Evolutionary conservation across 2,797 vertebrate species (phyloP), one percentile per base, ranked within the genome.

Genomic region (Syngnathus rostellatus): DNA sequence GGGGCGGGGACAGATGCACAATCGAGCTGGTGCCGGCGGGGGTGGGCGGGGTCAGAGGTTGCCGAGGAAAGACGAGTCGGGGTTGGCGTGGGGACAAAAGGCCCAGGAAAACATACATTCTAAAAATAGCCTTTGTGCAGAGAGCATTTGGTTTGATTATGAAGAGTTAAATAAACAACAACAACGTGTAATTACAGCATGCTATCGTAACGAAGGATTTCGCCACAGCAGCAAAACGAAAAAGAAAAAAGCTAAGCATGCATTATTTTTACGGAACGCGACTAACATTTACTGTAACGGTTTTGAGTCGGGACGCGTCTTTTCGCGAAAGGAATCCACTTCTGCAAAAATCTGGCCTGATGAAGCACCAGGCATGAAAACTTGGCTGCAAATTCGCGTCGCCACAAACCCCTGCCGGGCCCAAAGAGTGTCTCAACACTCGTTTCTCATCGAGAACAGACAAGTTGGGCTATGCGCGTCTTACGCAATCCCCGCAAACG

Each of bases 21-120:
- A 86, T 67, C 31, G 72, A 72, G 68, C 65, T 67, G 69, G 85
- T 5, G 51, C 25, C 7, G 31, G 64, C 66, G 68, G 85, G 78
- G 85, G 81, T 83, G 86, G 79, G 66, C 75, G 53, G 61, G 80
- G 83, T 81, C 77, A 85, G 75, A 77, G 83, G 79, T 81, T 43
- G 74, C 5, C 2, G 69, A 60, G 5, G 45, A 38, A 68, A 48
- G 70, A 66, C 62, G 67, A 74, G 68, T 25, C 46, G 48, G 65
- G 21, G 21, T 45, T 62, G 25, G 25, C 25, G 25, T 17, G 25
- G 25, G 54, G 25, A 17, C 14, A 57, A 57, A 57, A 21, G 16
- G 23, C 6, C 25, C 8, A 3, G 55, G 16, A 58, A 37, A 38
- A 58, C 31, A 38, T 16, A 17, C 7, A 25, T 38, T 8, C 14